phyloP scores from a whole-genome alignment of 2,797 vertebrate species.

The Karalla daura region DNA sequence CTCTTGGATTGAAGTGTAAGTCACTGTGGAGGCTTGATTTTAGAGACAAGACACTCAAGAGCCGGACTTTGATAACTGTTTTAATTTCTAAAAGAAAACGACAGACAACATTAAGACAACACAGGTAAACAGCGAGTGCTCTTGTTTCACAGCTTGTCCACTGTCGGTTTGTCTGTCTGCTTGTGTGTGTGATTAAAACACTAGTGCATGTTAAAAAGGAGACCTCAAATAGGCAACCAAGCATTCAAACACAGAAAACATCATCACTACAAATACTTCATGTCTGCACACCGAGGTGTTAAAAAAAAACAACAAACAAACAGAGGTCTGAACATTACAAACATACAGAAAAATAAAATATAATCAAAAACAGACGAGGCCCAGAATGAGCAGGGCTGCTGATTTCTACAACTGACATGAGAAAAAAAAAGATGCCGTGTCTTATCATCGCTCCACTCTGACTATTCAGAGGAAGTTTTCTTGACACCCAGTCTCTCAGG shows the following conservation, averaged over 20 bases:
- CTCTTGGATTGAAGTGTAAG: not conserved
- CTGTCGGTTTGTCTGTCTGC: conserved; percentile 33
- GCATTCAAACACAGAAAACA: conserved; percentile 48
- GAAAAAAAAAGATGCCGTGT: conserved; percentile 15
- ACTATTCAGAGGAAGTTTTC: conserved; percentile 9
- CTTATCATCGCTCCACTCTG: conserved; percentile 24
- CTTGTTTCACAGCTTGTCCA: conserved; percentile 54
- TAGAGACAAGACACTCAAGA: conserved; percentile 24
- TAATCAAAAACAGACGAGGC: conserved; percentile 24
- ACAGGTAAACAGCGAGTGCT: conserved; percentile 29
- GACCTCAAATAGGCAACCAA: conserved; percentile 40
- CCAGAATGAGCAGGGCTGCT: conserved; percentile 11
- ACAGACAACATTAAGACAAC: conserved; percentile 52
- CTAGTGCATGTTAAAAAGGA: conserved; percentile 42
- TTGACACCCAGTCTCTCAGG: conserved; percentile 22
- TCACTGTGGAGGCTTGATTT: conserved; percentile 8
- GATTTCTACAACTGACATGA: conserved; percentile 11
- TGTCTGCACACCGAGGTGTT: conserved; percentile 36
- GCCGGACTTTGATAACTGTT: conserved; percentile 38
- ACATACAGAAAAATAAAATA: conserved; percentile 25
- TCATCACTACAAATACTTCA: conserved; percentile 37
- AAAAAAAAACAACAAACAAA: conserved; percentile 47
- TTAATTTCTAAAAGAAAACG: conserved; percentile 48
- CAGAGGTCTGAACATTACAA: conserved; percentile 36
- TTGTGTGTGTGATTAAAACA: conserved; percentile 30